A percentile compares a stretch with the other conserved stretches of the same genome.
Conservation (phyloP, 2,888 invertebrate genomes). For the Eristalinus aeneus region DNA sequence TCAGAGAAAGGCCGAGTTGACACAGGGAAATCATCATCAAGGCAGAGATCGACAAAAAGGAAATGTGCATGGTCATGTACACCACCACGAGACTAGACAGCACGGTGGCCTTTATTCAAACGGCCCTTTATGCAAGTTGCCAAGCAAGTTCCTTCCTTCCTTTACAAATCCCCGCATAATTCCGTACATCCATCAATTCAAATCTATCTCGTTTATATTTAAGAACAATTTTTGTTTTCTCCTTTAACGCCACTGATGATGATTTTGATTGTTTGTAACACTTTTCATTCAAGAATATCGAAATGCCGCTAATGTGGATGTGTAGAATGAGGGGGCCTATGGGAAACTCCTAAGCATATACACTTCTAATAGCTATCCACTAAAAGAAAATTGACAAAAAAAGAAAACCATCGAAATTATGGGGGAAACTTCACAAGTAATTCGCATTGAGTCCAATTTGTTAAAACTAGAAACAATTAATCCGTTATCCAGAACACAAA, state of each 20-base stretch:
- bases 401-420: neutral
- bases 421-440: slow-evolving; percentile 4
- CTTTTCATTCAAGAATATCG: slow-evolving; percentile 63
- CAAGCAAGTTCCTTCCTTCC: neutral
- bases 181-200: neutral
- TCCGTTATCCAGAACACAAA: slow-evolving; percentile 10
- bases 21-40: neutral
- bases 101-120: neutral
- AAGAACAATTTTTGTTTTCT: slow-evolving; percentile 14
- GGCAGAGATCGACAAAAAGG: neutral
- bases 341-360: neutral
- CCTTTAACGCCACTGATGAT: neutral
- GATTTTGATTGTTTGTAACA: slow-evolving; percentile 6
- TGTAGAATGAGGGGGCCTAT: neutral
- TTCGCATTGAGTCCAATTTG: slow-evolving; percentile 9
- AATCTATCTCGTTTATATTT: neutral
- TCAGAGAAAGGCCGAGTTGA: neutral
- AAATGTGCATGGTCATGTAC: neutral
- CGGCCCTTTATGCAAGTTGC: neutral
- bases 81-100: neutral
- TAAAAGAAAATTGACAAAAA: neutral
- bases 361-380: neutral
- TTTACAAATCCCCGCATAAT: neutral
- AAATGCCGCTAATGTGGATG: slow-evolving; percentile 59
- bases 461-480: neutral